These are phyloP conservation scores for Podabrus alpinus DNA, from an alignment of 2,888 invertebrate species.

Conservation along the genomic window DNA sequence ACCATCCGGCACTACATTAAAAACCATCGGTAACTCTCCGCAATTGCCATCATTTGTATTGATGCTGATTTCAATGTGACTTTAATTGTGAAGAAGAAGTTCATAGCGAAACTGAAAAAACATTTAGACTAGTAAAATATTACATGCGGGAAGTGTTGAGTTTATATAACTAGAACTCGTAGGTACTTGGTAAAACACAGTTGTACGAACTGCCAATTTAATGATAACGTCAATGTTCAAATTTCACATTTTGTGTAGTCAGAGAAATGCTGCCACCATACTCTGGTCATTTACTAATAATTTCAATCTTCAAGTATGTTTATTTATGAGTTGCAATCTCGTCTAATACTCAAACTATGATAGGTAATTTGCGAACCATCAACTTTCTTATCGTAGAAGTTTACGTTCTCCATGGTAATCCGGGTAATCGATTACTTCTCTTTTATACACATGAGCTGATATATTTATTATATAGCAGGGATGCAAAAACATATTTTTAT, in stretches of 20 bases:
- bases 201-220: too few relatives aligned
- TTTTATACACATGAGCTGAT: background rate
- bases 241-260: background rate
- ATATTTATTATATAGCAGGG: background rate
- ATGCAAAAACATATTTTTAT: background rate
- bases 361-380: background rate
- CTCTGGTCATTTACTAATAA: background rate
- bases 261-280: background rate
- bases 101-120: too few relatives aligned
- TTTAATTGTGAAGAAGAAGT: too few relatives aligned
- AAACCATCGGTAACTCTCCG: too few relatives aligned
- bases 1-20: too few relatives aligned
- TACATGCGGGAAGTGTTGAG: too few relatives aligned
- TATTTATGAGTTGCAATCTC: background rate
- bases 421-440: background rate
- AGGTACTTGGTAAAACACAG: too few relatives aligned
- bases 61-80: too few relatives aligned
- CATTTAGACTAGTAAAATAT: too few relatives aligned
- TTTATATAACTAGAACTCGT: too few relatives aligned
- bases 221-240: background rate
- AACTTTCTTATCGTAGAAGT: background rate
- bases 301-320: background rate
- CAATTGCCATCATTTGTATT: too few relatives aligned
- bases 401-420: background rate
- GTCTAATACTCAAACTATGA: background rate